Evolutionary conservation across 2,797 vertebrate genomes (phyloP), one percentile per base, ranked within the genome.

Genomic region (Pogonophryne albipinna): DNA sequence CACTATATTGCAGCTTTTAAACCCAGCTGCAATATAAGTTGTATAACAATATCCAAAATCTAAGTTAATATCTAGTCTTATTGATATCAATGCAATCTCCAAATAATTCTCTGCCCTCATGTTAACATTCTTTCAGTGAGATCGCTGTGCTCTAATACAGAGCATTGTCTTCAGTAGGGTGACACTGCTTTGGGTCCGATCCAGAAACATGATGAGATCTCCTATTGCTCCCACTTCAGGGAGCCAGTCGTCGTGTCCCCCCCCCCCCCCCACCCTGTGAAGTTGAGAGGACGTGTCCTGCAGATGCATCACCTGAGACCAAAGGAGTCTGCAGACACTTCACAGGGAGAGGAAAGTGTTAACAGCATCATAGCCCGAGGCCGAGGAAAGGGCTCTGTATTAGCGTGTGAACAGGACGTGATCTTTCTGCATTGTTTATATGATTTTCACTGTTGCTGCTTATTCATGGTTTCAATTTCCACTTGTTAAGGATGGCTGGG

Each of bases 321-420:
- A 71, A 74, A 78, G 50, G 17, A 78, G n/a, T n/a, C n/a, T n/a
- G 75, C 69, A 66, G 70, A 73, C 53, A 47, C 52, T 67, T 69
- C 68, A 74, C 66, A 81, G 58, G 45, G 53, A 71, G 66, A 71
- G 49, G 34, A 50, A 76, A 66, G 64, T 79, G 78, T 78, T 76
- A 71, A 70, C 69, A 74, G 71, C 34, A 61, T 74, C 23, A 13
- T 74, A 45, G 73, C 71, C 66, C 14, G 20, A 72, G 67, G 67
- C 55, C 1, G 14, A 19, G 44, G 19, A 50, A 52, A 62, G 53
- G 77, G 19, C 13, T 80, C 41, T 81, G 15, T 56, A n/a, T 78
- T 79, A 31, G 52, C 64, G 52, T 82, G 34, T 65, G 41, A 60
- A 58, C 31, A 75, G 34, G 57, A 62, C 15, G 41, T 16, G 2